Conservation (phyloP, 2,888 invertebrate genomes). For the Clostera curtula region DNA sequence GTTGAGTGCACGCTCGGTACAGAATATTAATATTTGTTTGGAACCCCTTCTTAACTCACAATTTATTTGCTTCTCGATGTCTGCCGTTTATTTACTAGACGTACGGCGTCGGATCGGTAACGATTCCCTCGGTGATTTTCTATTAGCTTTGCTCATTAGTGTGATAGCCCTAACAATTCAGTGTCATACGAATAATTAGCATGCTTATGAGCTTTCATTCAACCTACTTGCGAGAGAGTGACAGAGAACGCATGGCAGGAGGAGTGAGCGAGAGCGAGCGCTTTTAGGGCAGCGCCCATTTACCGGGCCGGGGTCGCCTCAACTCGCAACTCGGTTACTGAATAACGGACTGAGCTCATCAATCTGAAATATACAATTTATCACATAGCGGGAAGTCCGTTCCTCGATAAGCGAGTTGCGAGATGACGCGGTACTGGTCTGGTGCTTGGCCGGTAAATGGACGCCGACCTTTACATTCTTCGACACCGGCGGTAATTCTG, state of each 20-base stretch:
- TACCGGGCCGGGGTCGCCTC: too few species aligned
- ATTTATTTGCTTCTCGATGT: constrained; percentile 57
- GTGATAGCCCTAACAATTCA: constrained; percentile 42
- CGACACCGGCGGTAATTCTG: too few species aligned
- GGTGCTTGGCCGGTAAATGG: too few species aligned
- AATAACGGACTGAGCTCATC: too few species aligned
- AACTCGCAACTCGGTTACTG: too few species aligned
- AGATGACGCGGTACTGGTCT: too few species aligned
- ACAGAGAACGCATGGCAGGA: constrained; percentile 5
- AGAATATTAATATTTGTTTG: constrained; percentile 45
- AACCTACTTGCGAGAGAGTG: constrained; percentile 19
- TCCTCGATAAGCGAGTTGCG: too few species aligned
- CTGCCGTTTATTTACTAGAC: constrained; percentile 30
- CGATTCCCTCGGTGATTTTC: constrained; percentile 16
- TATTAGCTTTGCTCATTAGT: constrained; percentile 46
- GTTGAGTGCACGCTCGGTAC: constrained; percentile 67
- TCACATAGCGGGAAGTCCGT: too few species aligned
- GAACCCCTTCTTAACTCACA: constrained; percentile 55
- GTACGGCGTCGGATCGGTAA: constrained; percentile 28
- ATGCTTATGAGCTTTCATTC: constrained; percentile 44
- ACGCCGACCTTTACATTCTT: too few species aligned
- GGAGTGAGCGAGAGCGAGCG: constrained; percentile 3
- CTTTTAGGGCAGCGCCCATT: too few species aligned
- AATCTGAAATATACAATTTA: too few species aligned
- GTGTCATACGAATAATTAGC: constrained; percentile 37